Percentiles rank a stretch among this genome's conserved stretches.
phyloP scores from a whole-genome alignment of 1,140 invertebrate genomes.

The Diachasma alloeum region DNA sequence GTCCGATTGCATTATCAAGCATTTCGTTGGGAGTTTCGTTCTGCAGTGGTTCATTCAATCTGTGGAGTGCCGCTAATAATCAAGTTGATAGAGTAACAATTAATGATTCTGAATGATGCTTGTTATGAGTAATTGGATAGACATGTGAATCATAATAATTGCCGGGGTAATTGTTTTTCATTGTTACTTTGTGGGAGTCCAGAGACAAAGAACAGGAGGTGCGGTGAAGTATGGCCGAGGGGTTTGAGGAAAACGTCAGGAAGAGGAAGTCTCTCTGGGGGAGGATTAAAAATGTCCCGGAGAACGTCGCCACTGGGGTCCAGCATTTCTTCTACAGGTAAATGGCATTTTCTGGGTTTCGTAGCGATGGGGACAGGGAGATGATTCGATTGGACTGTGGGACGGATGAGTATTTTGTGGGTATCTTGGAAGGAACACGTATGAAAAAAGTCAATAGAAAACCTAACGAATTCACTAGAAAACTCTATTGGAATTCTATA shows the following conservation, averaged over 20 bases:
- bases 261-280: background rate
- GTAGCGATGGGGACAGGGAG: no score
- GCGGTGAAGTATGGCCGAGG: background rate
- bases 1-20: no score
- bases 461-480: no score
- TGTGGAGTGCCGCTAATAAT: background rate
- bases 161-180: background rate
- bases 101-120: background rate
- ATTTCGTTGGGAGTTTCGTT: background rate
- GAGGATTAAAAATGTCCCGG: constrained; percentile 39
- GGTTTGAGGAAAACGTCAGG: background rate
- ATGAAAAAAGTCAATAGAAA: no score
- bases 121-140: background rate
- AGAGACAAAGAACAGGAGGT: background rate
- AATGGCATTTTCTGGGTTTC: no score
- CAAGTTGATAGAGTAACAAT: background rate
- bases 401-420: no score
- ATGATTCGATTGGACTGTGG: no score
- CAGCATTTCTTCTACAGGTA: constrained; percentile 58
- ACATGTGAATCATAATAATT: background rate
- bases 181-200: background rate
- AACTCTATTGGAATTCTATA: no score
- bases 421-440: no score
- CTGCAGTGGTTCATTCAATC: background rate
- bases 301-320: constrained; percentile 45